These are phyloP conservation scores for Megamerina dolium DNA, from an alignment of 2,888 invertebrate genomes.

Conservation along the genomic window DNA sequence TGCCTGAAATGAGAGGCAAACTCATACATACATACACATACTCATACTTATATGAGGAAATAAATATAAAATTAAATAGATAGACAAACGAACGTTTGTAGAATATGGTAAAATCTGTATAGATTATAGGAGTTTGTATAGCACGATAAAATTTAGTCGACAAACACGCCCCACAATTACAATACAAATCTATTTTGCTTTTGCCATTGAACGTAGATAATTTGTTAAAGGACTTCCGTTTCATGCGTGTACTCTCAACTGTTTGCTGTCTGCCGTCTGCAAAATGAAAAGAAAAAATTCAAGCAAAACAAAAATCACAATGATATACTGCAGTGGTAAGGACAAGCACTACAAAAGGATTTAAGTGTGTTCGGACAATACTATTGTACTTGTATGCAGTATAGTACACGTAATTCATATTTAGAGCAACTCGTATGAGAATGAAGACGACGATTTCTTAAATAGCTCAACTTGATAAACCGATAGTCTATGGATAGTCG, in stretches of 20 bases:
- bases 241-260: conserved; percentile 31
- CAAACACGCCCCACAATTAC: conserved; percentile 46
- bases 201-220: conserved; percentile 30
- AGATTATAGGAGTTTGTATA: too few species aligned
- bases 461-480: too few species aligned
- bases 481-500: conserved; percentile 25
- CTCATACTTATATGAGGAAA: too few species aligned
- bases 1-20: too few species aligned
- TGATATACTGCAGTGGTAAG: conserved; percentile 32
- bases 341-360: conserved; percentile 24
- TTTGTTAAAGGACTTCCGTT: conserved; percentile 46
- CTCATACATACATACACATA: too few species aligned
- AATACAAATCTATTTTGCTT: conserved; percentile 43
- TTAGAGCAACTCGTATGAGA: too few species aligned
- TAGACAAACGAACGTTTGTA: too few species aligned
- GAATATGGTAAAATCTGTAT: too few species aligned
- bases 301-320: conserved; percentile 16
- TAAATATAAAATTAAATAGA: too few species aligned
- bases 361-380: conserved; percentile 31
- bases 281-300: too few species aligned
- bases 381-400: conserved; percentile 7
- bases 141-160: conserved; percentile 14
- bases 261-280: background rate
- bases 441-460: too few species aligned
- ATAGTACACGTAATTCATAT: background rate